Evolutionary conservation across 2,797 vertebrate genomes (phyloP).

Genomic region (Jordanella pulchra): DNA sequence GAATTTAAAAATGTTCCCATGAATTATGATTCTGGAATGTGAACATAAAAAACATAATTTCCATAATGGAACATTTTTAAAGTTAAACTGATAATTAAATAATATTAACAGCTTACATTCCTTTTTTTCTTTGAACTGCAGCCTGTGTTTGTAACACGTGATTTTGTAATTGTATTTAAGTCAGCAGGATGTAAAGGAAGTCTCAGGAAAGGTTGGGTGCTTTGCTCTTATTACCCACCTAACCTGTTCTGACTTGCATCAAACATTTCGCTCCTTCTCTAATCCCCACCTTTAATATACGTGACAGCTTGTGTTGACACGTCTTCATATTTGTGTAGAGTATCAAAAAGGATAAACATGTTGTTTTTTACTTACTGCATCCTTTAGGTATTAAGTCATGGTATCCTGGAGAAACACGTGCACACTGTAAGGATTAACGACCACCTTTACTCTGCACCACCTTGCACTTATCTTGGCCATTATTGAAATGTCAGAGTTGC

Average conservation of each 20-base stretch:
- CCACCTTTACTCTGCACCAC: too few species aligned
- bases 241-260: slow-evolving; percentile 29
- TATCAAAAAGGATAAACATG: background rate
- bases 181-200: background rate
- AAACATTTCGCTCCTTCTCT: background rate
- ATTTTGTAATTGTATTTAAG: background rate
- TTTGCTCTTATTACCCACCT: background rate
- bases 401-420: background rate
- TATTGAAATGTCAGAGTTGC: too few species aligned
- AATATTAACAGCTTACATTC: too few species aligned
- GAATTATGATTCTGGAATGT: slow-evolving; percentile 11
- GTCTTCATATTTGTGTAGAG: background rate
- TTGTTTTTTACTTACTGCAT: background rate
- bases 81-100: background rate
- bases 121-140: background rate
- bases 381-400: background rate
- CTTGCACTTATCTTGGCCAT: too few species aligned
- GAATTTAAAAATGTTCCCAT: slow-evolving; percentile 20
- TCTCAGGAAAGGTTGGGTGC: fast-evolving
- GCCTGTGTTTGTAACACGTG: too few species aligned
- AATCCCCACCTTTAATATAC: background rate
- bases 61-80: background rate
- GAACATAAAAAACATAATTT: background rate
- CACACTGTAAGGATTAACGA: background rate
- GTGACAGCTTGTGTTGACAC: background rate